phyloP scores from a whole-genome alignment of 2,113 vertebrate genomes.

The Sialia sialis region DNA sequence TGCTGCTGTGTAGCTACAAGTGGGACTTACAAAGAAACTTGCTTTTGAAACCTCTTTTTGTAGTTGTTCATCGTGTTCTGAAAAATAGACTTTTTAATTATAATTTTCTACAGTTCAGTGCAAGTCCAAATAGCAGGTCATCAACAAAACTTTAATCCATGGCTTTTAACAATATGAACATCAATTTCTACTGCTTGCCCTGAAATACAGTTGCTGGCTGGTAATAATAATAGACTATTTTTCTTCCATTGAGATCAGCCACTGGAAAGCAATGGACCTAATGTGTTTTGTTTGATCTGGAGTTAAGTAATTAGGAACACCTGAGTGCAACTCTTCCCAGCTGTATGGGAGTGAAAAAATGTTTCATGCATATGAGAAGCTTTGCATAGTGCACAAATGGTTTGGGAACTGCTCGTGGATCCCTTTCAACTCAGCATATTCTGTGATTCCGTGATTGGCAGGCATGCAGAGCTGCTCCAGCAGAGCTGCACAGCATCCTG shows the following conservation, averaged over 20 bases:
- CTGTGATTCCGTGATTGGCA: neutral
- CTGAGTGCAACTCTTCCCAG: neutral
- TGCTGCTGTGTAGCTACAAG: slow-evolving; percentile 12
- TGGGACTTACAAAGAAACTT: slow-evolving; percentile 10
- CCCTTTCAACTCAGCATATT: neutral
- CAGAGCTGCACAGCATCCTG: neutral
- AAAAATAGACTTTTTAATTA: slow-evolving; percentile 23
- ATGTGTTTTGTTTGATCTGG: neutral
- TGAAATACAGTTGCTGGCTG: neutral
- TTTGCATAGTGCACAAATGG: neutral
- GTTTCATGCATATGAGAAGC: neutral
- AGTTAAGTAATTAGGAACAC: neutral
- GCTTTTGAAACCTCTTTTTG: slow-evolving; percentile 6
- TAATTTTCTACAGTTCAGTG: slow-evolving; percentile 15
- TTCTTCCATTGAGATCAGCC: neutral
- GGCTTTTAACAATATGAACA: neutral
- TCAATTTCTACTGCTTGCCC: neutral
- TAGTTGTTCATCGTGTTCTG: neutral
- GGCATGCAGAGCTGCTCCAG: neutral
- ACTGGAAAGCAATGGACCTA: neutral
- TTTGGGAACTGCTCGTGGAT: neutral
- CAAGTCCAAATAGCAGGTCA: neutral
- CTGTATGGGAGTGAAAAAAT: neutral
- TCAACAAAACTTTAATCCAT: neutral
- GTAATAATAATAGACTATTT: neutral